phyloP scores from a whole-genome alignment of 37 sponge, comb jelly and placozoan species.

The Aplysina aerophoba region DNA sequence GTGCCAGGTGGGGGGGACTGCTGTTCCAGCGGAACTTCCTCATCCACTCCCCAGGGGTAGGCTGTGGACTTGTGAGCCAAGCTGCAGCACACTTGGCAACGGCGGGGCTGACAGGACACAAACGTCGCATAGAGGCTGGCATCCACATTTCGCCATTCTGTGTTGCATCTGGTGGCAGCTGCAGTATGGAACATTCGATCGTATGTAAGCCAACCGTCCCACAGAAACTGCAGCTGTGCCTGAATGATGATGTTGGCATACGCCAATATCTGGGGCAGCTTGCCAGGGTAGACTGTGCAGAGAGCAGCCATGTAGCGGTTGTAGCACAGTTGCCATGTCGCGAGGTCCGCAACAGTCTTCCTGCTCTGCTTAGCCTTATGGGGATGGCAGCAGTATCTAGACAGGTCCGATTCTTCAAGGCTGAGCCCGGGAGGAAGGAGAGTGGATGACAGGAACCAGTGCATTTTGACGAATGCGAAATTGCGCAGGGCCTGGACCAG shows the following conservation, averaged over 20 bases:
- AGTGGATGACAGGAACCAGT: no score
- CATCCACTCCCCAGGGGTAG: conserved; percentile 28
- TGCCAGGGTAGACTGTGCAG: background rate
- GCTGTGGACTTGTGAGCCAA: background rate
- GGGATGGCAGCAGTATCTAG: no score
- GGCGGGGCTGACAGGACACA: background rate
- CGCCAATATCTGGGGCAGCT: background rate
- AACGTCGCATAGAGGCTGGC: background rate
- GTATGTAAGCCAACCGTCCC: conserved; percentile 3
- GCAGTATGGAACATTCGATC: background rate
- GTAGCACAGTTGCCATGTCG: background rate
- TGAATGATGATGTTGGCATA: conserved; percentile 20
- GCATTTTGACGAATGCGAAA: no score
- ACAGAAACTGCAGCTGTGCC: conserved; percentile 2
- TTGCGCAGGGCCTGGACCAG: no score
- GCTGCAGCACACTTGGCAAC: conserved; percentile 1
- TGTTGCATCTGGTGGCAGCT: background rate
- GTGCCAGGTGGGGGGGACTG: no score
- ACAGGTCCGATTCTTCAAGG: background rate
- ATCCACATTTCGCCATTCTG: background rate
- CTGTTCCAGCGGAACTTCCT: no score
- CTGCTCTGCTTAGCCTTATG: no score
- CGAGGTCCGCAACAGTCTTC: conserved; percentile 8
- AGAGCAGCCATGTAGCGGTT: background rate
- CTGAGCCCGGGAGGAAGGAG: no score